A percentile compares a stretch with the other conserved stretches of the same genome.
Evolutionary conservation across 2,797 vertebrate species (phyloP).

Genomic region (Heteromormyrus szaboi): DNA sequence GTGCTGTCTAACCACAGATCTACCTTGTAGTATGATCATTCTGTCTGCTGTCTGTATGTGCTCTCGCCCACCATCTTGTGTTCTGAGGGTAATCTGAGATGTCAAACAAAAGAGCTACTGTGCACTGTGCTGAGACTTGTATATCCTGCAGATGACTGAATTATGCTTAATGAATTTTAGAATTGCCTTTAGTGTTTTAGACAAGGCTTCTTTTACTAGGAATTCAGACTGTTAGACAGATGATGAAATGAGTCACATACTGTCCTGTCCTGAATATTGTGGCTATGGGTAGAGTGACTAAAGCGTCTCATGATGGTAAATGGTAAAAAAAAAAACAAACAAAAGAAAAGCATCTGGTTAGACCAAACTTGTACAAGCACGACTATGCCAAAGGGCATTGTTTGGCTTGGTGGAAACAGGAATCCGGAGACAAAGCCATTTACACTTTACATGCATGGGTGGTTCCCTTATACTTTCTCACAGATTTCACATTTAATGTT

Average conservation of each 20-base stretch:
- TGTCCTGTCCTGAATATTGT: neutral
- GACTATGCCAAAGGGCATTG: neutral
- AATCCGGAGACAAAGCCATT: neutral
- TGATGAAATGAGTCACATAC: neutral
- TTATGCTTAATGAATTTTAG: neutral
- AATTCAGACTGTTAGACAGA: neutral
- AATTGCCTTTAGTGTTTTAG: neutral
- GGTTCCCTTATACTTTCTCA: neutral
- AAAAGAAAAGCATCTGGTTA: slow-evolving; percentile 8
- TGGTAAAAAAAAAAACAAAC: neutral
- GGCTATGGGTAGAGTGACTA: neutral
- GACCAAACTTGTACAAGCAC: neutral
- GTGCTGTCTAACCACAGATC: neutral
- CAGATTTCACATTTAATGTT: neutral
- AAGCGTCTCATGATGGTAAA: neutral
- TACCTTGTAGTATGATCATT: neutral
- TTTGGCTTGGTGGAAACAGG: neutral
- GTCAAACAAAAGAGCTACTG: neutral
- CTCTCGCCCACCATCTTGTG: neutral
- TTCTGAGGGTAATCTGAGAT: neutral
- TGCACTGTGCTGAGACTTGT: neutral
- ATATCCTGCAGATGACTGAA: neutral
- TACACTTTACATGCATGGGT: neutral
- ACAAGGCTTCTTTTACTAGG: slow-evolving; percentile 2
- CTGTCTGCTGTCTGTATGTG: slow-evolving; percentile 4